Base-by-base conservation (phyloP, 2,888 invertebrate genomes). In the Mellilla xanthometata region DNA sequence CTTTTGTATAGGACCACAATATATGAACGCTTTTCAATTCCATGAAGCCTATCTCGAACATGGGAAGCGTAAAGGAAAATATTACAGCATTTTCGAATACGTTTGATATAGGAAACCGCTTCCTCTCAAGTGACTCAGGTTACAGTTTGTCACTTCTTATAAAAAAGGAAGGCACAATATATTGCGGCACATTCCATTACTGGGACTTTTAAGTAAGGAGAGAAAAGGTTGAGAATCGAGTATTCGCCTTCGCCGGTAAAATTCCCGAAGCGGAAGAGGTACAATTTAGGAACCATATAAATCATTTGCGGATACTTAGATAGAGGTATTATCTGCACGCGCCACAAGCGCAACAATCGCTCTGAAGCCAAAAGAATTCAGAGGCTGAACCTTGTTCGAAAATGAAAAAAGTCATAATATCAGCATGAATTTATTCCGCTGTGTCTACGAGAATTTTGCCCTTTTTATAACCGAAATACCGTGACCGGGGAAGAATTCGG, bases 401-500 rank as follows among this genome's bases (percentile, higher is more conserved):
- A 68, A 65, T 66, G 68, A 54, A 66, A 67, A 63, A 60, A 62
- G 52, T 62, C 59, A 58, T 65, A 62, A 67, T 66, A 68, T 58
- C 66, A 33, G 56, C 58, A 79, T 79, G 79, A 79, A 80, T 80
- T 81, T 74, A 76, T 79, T 74, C 66, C 60, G 67, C 71, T 71
- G 75, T 74, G 71, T 76, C 74, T 76, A 69, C 60, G 60, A 64
- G 68, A 73, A 73, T 68, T 73, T 66, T 60, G 65, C 70, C 72
- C 69, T 72, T 81, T 72, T 77, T 79, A 76, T 75, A 73, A 76
- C 70, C 70, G 68, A 58, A 66, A 71, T 74, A 74, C 75, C 79
- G 79, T 79, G 81, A 79, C 78, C 73, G 76, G 72, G n/a, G 74
- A 75, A 76, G 75, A 76, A 78, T 81, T 78, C 63, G 70, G 66